Conservation (phyloP, 2,113 vertebrate genomes). For the Vicugna pacos region DNA sequence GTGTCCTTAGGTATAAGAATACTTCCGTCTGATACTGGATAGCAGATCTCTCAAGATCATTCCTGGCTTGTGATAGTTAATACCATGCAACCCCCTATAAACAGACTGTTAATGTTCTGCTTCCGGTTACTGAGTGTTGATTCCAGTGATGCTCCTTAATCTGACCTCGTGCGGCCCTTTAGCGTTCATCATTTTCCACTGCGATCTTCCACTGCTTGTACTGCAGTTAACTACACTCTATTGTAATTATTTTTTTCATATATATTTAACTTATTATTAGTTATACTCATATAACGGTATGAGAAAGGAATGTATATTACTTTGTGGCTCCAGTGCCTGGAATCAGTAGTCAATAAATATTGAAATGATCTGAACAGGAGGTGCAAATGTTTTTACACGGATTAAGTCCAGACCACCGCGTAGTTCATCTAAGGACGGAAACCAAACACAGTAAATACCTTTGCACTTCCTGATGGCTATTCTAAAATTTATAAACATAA, state of each 20-base stretch:
- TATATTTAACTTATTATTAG: not conserved
- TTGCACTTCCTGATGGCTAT: not conserved
- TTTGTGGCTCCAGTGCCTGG: not conserved
- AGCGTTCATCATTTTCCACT: not conserved
- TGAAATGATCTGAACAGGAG: conserved; percentile 31
- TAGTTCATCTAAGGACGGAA: conserved; percentile 20
- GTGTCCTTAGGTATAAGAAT: not conserved
- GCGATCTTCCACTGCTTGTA: not conserved
- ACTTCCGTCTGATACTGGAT: not conserved
- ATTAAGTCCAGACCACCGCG: conserved; percentile 6
- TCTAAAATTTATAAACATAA: conserved; percentile 9
- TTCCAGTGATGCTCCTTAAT: not conserved
- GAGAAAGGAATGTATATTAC: not conserved
- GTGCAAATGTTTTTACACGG: not conserved
- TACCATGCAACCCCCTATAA: not conserved
- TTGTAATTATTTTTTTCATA: not conserved
- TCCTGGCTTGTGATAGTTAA: not conserved
- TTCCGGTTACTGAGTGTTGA: not conserved
- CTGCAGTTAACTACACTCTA: not conserved
- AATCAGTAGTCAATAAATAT: not conserved
- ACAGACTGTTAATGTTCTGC: not conserved
- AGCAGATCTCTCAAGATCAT: not conserved
- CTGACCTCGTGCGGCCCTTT: not conserved
- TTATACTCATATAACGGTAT: not conserved
- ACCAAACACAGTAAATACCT: not conserved